These are phyloP conservation scores for Platygyra sinensis DNA, from an alignment of 64 coral and sea anemone genomes.

Conservation along the genomic window DNA sequence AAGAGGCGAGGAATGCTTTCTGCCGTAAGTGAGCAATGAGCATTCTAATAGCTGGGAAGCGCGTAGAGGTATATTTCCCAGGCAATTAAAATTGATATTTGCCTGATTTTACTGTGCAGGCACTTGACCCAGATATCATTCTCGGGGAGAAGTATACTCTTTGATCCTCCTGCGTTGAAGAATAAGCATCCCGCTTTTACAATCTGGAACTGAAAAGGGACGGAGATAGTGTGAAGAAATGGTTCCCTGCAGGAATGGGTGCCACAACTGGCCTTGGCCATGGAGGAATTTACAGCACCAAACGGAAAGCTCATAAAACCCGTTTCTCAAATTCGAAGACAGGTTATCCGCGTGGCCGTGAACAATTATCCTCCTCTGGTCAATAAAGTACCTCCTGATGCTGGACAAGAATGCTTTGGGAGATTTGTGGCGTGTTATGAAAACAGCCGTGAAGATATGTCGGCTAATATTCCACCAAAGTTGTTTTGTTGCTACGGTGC, in stretches of 20 bases:
- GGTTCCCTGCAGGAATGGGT: slow-evolving; percentile 32
- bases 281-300: slow-evolving; percentile 42
- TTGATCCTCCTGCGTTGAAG: neutral
- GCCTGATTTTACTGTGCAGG: neutral
- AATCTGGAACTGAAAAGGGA: slow-evolving; percentile 39
- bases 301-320: no score
- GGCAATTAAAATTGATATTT: neutral
- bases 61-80: no score
- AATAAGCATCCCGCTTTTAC: neutral
- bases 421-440: neutral
- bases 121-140: no score
- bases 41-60: no score
- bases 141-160: neutral
- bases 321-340: no score
- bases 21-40: no score
- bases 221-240: neutral
- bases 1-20: no score
- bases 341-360: no score
- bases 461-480: neutral
- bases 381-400: no score
- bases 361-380: no score
- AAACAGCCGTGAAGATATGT: neutral
- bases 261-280: slow-evolving; percentile 17
- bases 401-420: no score
- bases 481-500: slow-evolving; percentile 34